These are phyloP conservation scores for Hemithea aestivaria DNA, from an alignment of 2,888 invertebrate genomes.

Conservation along the genomic window DNA sequence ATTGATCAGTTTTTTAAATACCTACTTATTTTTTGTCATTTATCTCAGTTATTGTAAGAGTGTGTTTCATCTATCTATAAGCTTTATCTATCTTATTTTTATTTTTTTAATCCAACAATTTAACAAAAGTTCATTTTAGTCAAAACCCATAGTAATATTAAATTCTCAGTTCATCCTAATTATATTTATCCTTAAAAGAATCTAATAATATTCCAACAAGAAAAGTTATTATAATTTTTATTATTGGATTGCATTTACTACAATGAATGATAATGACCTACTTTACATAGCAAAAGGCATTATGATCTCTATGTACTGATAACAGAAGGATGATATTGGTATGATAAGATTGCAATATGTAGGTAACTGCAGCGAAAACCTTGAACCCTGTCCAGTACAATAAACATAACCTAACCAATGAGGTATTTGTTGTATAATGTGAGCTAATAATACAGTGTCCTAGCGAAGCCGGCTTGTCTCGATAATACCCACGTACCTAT, in stretches of 20 bases:
- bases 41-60: no score
- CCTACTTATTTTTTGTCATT: no score
- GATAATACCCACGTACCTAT: conserved; percentile 68
- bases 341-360: neutral
- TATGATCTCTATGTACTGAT: conserved; percentile 2
- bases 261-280: conserved; percentile 5
- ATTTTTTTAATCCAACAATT: no score
- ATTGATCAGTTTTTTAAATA: no score
- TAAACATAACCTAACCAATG: conserved; percentile 33
- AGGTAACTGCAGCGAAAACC: conserved; percentile 14
- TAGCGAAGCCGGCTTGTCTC: conserved; percentile 71
- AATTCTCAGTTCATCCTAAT: no score
- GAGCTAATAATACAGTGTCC: conserved; percentile 71
- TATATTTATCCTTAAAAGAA: no score
- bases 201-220: no score
- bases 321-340: neutral
- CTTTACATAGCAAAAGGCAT: conserved; percentile 1
- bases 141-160: no score
- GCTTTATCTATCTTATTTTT: no score
- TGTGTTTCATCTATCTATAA: no score
- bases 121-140: no score
- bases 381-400: conserved; percentile 27
- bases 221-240: no score
- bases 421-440: conserved; percentile 47
- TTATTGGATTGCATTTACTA: neutral